A percentile compares a stretch with the other conserved stretches of the same genome.
These are phyloP conservation scores for Liparis tanakae DNA, from an alignment of 2,797 vertebrate genomes.

Conservation along the genomic window DNA sequence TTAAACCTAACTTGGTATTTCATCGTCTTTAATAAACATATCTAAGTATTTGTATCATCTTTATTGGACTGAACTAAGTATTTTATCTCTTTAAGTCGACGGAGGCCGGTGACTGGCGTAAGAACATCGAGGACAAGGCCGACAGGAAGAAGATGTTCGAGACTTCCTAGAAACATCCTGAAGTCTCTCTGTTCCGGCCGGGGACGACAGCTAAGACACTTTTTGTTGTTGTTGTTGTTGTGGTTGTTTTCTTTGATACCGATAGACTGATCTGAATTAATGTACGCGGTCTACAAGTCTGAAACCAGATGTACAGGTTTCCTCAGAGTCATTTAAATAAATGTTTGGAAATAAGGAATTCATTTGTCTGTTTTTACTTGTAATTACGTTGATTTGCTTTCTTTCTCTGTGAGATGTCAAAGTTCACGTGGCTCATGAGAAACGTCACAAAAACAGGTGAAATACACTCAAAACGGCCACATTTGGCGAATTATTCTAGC, in stretches of 20 bases:
- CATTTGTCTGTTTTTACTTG: slow-evolving; percentile 30
- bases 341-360: slow-evolving; percentile 57
- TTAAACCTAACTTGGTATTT: too few relatives aligned
- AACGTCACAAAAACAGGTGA: too few relatives aligned
- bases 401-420: too few relatives aligned
- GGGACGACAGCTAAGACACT: slow-evolving; percentile 15
- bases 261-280: slow-evolving; percentile 30
- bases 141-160: slow-evolving; percentile 99
- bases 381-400: too few relatives aligned
- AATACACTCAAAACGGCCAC: too few relatives aligned
- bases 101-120: slow-evolving; percentile 94
- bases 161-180: slow-evolving; percentile 77
- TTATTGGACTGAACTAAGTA: too few relatives aligned
- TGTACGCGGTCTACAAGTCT: background rate
- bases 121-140: slow-evolving; percentile 96
- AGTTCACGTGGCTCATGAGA: too few relatives aligned
- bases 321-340: slow-evolving; percentile 60
- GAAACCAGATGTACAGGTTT: slow-evolving; percentile 55
- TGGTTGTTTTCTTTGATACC: slow-evolving; percentile 30
- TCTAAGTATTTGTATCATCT: too few relatives aligned
- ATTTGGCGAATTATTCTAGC: too few relatives aligned
- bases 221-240: slow-evolving; percentile 1
- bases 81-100: slow-evolving; percentile 72
- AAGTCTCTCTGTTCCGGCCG: slow-evolving; percentile 16
- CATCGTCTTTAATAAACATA: too few relatives aligned